A percentile compares a stretch with the other conserved stretches of the same genome.
These are phyloP conservation scores for Hemicrepidius hirtus DNA, from an alignment of 2,888 invertebrate genomes.

Conservation along the genomic window DNA sequence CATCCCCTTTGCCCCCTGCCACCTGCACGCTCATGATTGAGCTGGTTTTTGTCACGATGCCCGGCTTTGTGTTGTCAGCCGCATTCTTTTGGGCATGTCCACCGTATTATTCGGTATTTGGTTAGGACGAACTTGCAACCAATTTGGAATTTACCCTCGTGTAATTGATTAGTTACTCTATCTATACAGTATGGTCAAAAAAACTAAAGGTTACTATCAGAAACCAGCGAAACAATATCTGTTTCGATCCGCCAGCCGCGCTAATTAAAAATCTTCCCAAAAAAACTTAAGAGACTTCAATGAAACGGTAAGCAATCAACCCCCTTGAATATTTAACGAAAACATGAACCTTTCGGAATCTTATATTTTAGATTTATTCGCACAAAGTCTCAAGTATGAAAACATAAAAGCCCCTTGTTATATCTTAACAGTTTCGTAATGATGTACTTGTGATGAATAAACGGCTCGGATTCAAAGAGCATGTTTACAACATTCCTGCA, in stretches of 20 bases:
- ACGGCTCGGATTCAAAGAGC: constrained; percentile 14
- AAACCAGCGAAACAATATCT: too few relatives aligned
- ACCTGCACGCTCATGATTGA: constrained; percentile 62
- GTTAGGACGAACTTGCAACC: constrained; percentile 7
- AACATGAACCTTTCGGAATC: too few relatives aligned
- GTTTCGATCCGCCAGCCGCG: too few relatives aligned
- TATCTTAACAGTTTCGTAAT: neutral
- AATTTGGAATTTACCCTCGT: neutral
- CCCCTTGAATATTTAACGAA: too few relatives aligned
- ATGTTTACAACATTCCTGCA: constrained; percentile 32
- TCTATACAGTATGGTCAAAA: too few relatives aligned
- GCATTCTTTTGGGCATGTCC: constrained; percentile 64
- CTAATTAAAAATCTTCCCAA: too few relatives aligned
- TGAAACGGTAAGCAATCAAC: too few relatives aligned
- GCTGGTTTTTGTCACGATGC: constrained; percentile 67
- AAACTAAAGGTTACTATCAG: too few relatives aligned
- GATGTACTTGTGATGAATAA: constrained; percentile 20
- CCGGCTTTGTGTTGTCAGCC: constrained; percentile 62
- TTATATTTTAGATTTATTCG: too few relatives aligned
- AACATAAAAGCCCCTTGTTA: constrained; percentile 1
- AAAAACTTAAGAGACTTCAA: too few relatives aligned
- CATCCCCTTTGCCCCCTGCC: constrained; percentile 59
- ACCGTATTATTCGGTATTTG: constrained; percentile 30
- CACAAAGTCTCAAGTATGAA: too few relatives aligned
- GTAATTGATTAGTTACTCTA: too few relatives aligned